Evolutionary conservation across 2,113 vertebrate genomes (phyloP), one percentile per base, ranked within the genome.

Genomic region (Cercopithecus mona): DNA sequence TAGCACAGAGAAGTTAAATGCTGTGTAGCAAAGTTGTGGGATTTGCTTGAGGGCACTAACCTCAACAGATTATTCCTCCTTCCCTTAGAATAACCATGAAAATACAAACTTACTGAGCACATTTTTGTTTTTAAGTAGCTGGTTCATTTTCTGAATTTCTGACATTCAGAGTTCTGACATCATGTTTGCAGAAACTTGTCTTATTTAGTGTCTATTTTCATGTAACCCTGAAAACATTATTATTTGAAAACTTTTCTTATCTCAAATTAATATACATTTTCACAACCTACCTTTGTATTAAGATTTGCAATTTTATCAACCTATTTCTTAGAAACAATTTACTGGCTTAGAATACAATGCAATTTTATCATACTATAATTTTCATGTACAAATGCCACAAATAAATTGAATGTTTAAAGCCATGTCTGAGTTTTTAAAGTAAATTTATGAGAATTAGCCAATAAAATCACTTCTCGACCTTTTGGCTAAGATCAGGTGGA

Each of bases 401-500:
- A 85, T 76, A 78, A 84, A 92, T 72, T 66, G 38, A 79, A 76
- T 88, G 12, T 94, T 96, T 93, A 97, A 92, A 94, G 25, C n/a
- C 82, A 13, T 73, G 72, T 73, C 50, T 97, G 83, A 48, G 48
- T 96, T 93, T 81, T 70, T 40, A 96, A 96, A 97, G 93, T 70
- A 90, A 96, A 48, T 89, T 32, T 20, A 45, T 81, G 7, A 73
- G 13, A 68, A 78, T 79, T 85, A 90, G 76, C 79, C 38, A 82
- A 30, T 64, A 64, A 64, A 30, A 64, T 30, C 30, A 12, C 52
- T 55, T 55, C 52, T 20, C 18, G 6, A 18, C 18, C 52, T 55
- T 55, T 55, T 55, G 52, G 52, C 52, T 55, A 55, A 55, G 52
- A 55, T 55, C 52, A 20, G 18, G 52, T 20, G 61, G 61, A 32